These are phyloP conservation scores for Saimiri boliviensis DNA, from an alignment of 2,113 vertebrate species.

Conservation along the genomic window DNA sequence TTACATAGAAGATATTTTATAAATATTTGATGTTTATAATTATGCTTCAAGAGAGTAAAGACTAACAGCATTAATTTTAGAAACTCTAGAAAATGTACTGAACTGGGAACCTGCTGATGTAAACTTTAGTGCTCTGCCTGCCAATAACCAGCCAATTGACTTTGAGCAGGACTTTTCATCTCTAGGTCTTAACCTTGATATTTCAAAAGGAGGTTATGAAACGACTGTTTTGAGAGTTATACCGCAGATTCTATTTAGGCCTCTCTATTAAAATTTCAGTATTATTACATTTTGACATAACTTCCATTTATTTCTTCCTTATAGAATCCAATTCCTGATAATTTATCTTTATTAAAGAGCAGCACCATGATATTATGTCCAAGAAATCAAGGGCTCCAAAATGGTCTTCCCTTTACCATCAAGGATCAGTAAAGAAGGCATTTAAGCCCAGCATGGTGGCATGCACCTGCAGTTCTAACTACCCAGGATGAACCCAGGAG, in stretches of 20 bases:
- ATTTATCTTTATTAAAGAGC: not conserved
- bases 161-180: not conserved
- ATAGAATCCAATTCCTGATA: not conserved
- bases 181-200: not conserved
- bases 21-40: conserved; percentile 42
- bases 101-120: not conserved
- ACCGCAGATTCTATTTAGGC: not conserved
- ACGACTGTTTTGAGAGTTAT: not conserved
- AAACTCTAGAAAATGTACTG: not conserved
- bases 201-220: not conserved
- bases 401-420: not conserved
- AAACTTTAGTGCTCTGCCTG: not conserved
- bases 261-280: not conserved
- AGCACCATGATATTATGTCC: not conserved
- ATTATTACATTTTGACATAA: not conserved
- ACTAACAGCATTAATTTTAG: not conserved
- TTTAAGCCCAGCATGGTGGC: not conserved
- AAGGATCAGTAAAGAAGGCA: not conserved
- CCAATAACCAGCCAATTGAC: not conserved
- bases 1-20: not conserved
- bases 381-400: not conserved
- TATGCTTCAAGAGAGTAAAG: conserved; percentile 10
- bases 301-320: not conserved
- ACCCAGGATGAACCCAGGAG: not conserved
- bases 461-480: not conserved